Evolutionary conservation across 2,797 vertebrate genomes (phyloP).

Genomic region (Poecilia gillii): DNA sequence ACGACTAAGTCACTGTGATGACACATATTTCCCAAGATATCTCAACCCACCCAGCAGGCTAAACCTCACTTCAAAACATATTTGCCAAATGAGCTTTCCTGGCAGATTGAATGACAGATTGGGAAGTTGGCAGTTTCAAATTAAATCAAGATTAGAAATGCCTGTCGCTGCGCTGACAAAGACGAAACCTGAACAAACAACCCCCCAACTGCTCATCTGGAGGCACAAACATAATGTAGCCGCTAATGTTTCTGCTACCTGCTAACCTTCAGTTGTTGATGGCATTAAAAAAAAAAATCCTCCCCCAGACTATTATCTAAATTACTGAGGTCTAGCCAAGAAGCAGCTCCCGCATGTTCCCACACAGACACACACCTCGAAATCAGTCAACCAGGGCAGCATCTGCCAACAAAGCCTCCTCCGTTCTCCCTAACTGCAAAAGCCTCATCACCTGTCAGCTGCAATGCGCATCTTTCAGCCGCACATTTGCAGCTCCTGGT

Average conservation of each 20-base stretch:
- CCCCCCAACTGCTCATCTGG: slow-evolving; percentile 15
- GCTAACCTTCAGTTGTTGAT: slow-evolving; percentile 40
- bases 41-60: slow-evolving; percentile 25
- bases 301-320: slow-evolving; percentile 46
- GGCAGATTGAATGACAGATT: slow-evolving; percentile 38
- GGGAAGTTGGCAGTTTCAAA: slow-evolving; percentile 39
- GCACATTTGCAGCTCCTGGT: slow-evolving; percentile 66
- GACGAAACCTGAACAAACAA: slow-evolving; percentile 35
- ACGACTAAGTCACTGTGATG: background rate
- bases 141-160: slow-evolving; percentile 45
- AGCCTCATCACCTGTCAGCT: slow-evolving; percentile 68
- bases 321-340: slow-evolving; percentile 41
- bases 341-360: slow-evolving; percentile 43
- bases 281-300: slow-evolving; percentile 36
- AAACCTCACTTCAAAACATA: slow-evolving; percentile 1
- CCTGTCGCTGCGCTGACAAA: slow-evolving; percentile 8
- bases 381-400: slow-evolving; percentile 52
- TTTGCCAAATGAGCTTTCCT: slow-evolving; percentile 8
- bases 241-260: slow-evolving; percentile 30
- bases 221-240: slow-evolving; percentile 9
- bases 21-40: slow-evolving; percentile 9
- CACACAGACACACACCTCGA: slow-evolving; percentile 69
- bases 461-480: slow-evolving; percentile 52
- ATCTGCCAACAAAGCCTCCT: slow-evolving; percentile 31
- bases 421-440: slow-evolving; percentile 38